These are phyloP conservation scores for Benthosema pterotum DNA, from an alignment of 2,797 vertebrate species.

Conservation along the genomic window DNA sequence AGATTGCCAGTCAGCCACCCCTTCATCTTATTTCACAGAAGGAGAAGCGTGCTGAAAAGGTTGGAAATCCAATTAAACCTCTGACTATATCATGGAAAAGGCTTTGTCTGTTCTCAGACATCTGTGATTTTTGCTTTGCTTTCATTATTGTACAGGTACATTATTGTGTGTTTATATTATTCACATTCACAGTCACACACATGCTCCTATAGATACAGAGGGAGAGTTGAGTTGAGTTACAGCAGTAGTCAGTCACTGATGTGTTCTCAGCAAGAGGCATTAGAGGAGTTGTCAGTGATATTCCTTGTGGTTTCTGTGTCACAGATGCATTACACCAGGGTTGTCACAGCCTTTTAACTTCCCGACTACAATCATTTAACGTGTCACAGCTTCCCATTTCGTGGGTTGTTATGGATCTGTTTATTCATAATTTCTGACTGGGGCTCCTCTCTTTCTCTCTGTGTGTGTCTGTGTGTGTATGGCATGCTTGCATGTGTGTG, in stretches of 20 bases:
- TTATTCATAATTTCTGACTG: too few relatives aligned
- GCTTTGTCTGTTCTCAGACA: background rate
- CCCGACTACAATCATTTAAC: too few relatives aligned
- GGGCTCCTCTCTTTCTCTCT: too few relatives aligned
- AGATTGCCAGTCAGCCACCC: background rate
- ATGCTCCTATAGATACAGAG: background rate
- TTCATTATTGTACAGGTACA: background rate
- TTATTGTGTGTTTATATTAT: background rate
- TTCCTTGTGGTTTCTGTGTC: background rate
- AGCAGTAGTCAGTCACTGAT: background rate
- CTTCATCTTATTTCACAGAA: constrained; percentile 1
- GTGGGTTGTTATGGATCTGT: too few relatives aligned
- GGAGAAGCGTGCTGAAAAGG: background rate
- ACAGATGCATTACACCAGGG: background rate
- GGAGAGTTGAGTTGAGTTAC: constrained; percentile 8
- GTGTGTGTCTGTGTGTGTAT: too few relatives aligned
- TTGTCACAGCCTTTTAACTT: too few relatives aligned
- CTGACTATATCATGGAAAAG: background rate
- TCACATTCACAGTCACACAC: constrained; percentile 7
- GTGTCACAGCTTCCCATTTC: too few relatives aligned
- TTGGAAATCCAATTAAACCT: constrained; percentile 23
- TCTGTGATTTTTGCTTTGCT: constrained; percentile 14
- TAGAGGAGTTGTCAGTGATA: background rate
- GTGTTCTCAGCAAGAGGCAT: background rate
- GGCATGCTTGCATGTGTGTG: constrained; percentile 7